These are phyloP conservation scores for Silvanus unidentatus DNA, from an alignment of 2,888 invertebrate species.

Conservation along the genomic window DNA sequence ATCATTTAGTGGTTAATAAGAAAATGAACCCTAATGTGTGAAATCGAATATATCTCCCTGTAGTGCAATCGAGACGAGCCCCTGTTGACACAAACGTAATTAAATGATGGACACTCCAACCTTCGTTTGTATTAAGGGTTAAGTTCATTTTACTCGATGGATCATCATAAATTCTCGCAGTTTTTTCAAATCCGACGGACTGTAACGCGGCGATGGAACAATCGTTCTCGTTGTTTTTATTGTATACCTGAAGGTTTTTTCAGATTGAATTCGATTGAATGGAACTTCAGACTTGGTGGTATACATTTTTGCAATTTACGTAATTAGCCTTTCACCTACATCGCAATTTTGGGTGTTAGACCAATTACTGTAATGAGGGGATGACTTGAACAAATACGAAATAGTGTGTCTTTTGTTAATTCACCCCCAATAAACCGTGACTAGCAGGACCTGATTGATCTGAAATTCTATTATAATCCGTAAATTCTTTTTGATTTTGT, in stretches of 20 bases:
- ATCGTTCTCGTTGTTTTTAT: too few species aligned
- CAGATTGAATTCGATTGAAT: too few species aligned
- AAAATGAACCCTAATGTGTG: constrained; percentile 16
- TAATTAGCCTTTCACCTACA: too few species aligned
- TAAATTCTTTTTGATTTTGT: background rate
- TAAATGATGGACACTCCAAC: constrained; percentile 29
- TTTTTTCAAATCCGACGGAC: too few species aligned
- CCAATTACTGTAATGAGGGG: constrained; percentile 37
- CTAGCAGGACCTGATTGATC: constrained; percentile 7
- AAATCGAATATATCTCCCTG: constrained; percentile 26
- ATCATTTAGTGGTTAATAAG: too few species aligned
- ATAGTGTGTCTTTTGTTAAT: constrained; percentile 27
- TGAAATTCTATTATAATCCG: background rate
- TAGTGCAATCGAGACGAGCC: constrained; percentile 22
- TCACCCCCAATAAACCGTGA: constrained; percentile 12
- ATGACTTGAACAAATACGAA: constrained; percentile 34
- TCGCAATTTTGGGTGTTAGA: constrained; percentile 13
- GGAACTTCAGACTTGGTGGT: too few species aligned
- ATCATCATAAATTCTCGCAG: too few species aligned
- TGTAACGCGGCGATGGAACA: too few species aligned
- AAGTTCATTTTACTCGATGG: constrained; percentile 15
- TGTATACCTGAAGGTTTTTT: too few species aligned
- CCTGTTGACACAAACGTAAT: constrained; percentile 33
- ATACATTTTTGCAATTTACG: too few species aligned
- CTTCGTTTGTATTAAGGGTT: constrained; percentile 22